Evolutionary conservation across 2,888 invertebrate species (phyloP), one percentile per base, ranked within the genome.

Genomic region (Sclerodermus sp.): DNA sequence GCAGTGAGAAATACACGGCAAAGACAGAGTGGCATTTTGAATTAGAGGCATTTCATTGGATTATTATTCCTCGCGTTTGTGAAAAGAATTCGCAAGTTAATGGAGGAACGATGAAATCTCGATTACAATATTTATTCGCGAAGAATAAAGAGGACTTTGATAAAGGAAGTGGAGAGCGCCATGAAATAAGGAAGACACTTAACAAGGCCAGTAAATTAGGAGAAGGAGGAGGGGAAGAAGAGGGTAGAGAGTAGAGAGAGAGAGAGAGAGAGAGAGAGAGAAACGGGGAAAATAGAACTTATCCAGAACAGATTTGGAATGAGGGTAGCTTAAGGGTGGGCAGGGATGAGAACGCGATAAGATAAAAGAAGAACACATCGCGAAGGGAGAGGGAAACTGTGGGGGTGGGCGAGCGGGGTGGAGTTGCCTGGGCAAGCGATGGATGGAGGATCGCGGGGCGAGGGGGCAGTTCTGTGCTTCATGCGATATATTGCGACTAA

Each of bases 401-500:
- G n/a, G 23, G 23, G 8, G 8, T 3, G 23, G 23, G 23, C 8
- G 23, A 23, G 23, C 8, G 3, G 23, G 23, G 23, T 23, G 8
- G 23, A 5, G 23, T 3, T 23, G 23, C 4, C 23, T 23, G 23
- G 3, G 14, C 30, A 44, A 44, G 45, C 39, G 45, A 46, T 16
- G 31, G 49, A 43, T 40, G 13, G 45, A 14, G 32, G 36, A 36
- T 29, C 51, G 37, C 42, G 53, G 49, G 36, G 53, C 42, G 49
- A 50, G 34, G 37, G 47, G 52, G 43, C 37, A 60, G 59, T 58
- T 61, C 60, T 57, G 60, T 57, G 62, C 59, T 60, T 57, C 58
- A 54, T 37, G 50, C 63, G 64, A 64, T 67, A 66, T 66, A 68
- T 60, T 57, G 57, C 60, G 62, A 68, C 68, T 74, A 71, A 73